Percentiles rank a stretch among this genome's conserved stretches.
Conservation (phyloP, 2,797 vertebrate species). For the Coregonus suidteri region DNA sequence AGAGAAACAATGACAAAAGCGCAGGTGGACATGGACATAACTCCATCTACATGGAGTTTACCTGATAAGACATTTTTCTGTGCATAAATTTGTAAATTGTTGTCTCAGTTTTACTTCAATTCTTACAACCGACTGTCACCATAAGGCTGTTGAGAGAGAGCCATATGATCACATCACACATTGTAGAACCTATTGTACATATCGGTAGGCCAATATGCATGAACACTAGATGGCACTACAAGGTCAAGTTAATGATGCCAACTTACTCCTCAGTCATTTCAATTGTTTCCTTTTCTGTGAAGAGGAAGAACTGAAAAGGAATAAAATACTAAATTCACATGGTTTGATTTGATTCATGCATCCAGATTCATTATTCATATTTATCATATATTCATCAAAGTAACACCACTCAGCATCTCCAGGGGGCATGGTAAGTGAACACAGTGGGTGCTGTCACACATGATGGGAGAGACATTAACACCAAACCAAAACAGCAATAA, state of each 20-base stretch:
- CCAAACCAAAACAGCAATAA: slow-evolving; percentile 13
- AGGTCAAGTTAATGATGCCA: slow-evolving; percentile 20
- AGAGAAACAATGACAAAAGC: background rate
- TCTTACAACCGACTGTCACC: background rate
- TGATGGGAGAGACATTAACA: slow-evolving; percentile 14
- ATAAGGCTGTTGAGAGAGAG: background rate
- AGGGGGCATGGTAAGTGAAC: slow-evolving; percentile 28
- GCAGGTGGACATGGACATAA: background rate
- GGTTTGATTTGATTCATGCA: slow-evolving; percentile 20
- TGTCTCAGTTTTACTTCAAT: background rate
- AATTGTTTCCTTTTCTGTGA: background rate
- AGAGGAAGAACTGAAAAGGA: slow-evolving; percentile 5
- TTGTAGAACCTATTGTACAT: background rate
- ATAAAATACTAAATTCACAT: slow-evolving; percentile 15
- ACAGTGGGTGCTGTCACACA: slow-evolving; percentile 9
- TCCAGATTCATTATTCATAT: slow-evolving; percentile 13
- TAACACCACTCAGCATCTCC: slow-evolving; percentile 16
- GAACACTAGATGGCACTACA: slow-evolving; percentile 69
- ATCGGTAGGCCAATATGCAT: background rate
- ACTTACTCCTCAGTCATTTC: background rate
- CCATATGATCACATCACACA: background rate
- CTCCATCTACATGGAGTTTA: background rate
- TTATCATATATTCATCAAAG: slow-evolving; percentile 30
- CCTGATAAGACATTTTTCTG: background rate
- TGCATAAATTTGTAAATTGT: no score